Base-by-base conservation (phyloP, 2,113 vertebrate genomes). In the Scalopus aquaticus region DNA sequence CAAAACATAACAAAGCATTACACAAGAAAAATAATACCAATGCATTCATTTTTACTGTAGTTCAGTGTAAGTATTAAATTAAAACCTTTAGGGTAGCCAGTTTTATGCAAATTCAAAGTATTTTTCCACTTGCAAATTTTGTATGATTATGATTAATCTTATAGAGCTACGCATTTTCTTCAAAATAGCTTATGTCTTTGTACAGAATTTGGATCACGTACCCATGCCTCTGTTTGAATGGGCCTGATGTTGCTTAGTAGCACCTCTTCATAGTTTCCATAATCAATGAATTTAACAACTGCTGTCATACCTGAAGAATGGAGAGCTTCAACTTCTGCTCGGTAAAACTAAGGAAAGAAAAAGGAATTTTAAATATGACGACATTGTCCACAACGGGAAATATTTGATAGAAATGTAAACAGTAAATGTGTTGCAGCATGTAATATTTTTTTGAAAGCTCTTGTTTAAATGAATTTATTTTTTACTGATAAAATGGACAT, bases 221-320 rank as follows among this genome's bases (percentile, higher is more conserved):
- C 99, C 99, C 99, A 98, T 11, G 98, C 97, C 82, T 99, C 99
- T 97, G 98, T 98, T 93, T 99, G 97, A 97, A 99, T 91, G 90
- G 99, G 99, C 94, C 98, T 99, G 98, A 99, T 99, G 98, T 99
- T 99, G 97, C 99, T 99, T 96, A 99, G 98, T 94, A 99, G 99
- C 84, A 99, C 99, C 97, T 99, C 99, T 98, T 99, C 99, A 44
- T 99, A 99, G 98, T 99, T 99, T 93, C 99, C 99, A 89, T 99
- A 99, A 96, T 99, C 99, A 89, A 98, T 98, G 98, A 99, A 99
- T 56, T 99, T 99, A 95, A 99, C 99, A 96, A 99, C 99, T 32
- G 99, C 99, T 24, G 99, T 99, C 95, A 99, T 99, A 95, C 99
- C 99, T 26, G 99, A 99, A 85, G 99, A 99, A 98, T 99, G 99